Evolutionary conservation across 2,797 vertebrate species (phyloP).

Genomic region (Psittacula echo): DNA sequence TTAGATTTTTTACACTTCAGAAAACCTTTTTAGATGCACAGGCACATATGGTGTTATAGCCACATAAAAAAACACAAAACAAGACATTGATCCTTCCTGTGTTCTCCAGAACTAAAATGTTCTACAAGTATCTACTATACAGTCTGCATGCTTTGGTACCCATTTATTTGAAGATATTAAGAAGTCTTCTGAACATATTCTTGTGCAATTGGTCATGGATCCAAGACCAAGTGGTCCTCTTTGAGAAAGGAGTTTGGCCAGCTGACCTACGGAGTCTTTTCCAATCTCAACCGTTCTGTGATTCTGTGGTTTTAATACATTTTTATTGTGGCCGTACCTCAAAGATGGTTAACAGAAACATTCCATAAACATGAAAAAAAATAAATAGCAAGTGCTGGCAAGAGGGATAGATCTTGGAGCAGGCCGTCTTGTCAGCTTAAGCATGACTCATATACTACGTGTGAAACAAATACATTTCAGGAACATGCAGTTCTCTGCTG

Average conservation of each 20-base stretch:
- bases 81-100: background rate
- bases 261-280: background rate
- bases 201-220: background rate
- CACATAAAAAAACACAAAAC: background rate
- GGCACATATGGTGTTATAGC: background rate
- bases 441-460: background rate
- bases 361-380: background rate
- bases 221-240: background rate
- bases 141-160: background rate
- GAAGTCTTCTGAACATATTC: background rate
- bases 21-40: background rate
- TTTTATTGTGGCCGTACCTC: background rate
- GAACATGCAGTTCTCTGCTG: background rate
- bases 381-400: background rate
- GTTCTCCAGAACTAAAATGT: background rate
- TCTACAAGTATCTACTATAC: background rate
- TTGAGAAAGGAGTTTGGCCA: background rate
- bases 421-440: background rate
- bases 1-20: background rate
- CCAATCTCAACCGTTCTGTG: background rate
- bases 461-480: background rate
- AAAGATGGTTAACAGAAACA: background rate
- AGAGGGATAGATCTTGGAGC: background rate
- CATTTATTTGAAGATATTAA: background rate
- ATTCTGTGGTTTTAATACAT: background rate